phyloP scores from a whole-genome alignment of 1,140 invertebrate species.

The Drosophila elegans region DNA sequence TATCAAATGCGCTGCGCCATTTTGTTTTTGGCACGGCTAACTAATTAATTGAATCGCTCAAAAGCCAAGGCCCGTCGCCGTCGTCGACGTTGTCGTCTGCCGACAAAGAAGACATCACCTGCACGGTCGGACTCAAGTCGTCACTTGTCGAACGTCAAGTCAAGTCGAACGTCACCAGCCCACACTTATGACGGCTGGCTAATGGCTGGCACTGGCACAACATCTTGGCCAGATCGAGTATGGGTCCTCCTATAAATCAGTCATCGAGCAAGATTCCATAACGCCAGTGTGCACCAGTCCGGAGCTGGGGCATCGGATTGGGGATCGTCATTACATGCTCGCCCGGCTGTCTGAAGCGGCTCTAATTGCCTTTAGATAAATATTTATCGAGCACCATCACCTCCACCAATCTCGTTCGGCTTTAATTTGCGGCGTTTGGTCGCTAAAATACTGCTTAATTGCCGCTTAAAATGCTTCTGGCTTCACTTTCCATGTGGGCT shows the following conservation, averaged over 20 bases:
- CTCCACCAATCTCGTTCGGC: conserved; percentile 16
- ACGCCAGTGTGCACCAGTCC: background rate
- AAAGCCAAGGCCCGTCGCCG: conserved; percentile 10
- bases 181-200: conserved; percentile 53
- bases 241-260: conserved; percentile 40
- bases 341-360: conserved; percentile 8
- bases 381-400: conserved; percentile 57
- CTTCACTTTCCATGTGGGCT: conserved; percentile 51
- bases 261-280: conserved; percentile 29
- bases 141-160: background rate
- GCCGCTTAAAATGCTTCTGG: conserved; percentile 23
- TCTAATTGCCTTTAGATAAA: conserved; percentile 63
- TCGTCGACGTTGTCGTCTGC: conserved; percentile 6
- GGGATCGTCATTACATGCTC: conserved; percentile 32
- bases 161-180: conserved; percentile 29
- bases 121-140: background rate
- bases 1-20: conserved; percentile 56
- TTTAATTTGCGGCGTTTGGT: conserved; percentile 62
- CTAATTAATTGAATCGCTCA: conserved; percentile 69
- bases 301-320: background rate
- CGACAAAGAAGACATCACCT: conserved; percentile 54
- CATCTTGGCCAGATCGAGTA: conserved; percentile 5
- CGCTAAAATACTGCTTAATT: conserved; percentile 29
- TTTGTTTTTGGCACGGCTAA: conserved; percentile 51
- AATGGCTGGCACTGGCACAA: conserved; percentile 12